A percentile compares a stretch with the other conserved stretches of the same genome.
phyloP scores from a whole-genome alignment of 2,888 invertebrate genomes.

The Pinctada fucata region DNA sequence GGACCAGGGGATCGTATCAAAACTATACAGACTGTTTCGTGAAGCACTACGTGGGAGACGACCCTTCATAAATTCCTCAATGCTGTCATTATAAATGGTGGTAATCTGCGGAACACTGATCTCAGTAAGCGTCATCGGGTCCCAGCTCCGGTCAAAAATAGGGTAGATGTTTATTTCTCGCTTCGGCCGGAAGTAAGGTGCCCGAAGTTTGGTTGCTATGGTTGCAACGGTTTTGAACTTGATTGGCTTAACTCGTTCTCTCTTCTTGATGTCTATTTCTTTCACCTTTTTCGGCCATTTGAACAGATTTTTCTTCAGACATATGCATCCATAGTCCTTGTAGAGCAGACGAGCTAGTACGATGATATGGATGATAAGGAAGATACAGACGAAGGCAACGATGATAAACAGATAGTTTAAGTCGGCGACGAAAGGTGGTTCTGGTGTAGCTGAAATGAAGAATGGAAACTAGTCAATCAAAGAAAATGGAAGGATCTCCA shows the following conservation, averaged over 20 bases:
- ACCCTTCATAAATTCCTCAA: slow-evolving; percentile 23
- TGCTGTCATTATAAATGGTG: slow-evolving; percentile 11
- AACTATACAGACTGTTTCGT: slow-evolving; percentile 16
- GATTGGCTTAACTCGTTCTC: slow-evolving; percentile 7
- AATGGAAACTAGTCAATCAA: neutral
- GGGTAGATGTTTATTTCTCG: slow-evolving; percentile 9
- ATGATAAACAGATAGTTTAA: slow-evolving; percentile 20
- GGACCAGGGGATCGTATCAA: slow-evolving; percentile 8
- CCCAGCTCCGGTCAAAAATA: slow-evolving; percentile 16
- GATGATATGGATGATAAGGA: neutral
- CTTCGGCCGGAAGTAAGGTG: slow-evolving; percentile 16
- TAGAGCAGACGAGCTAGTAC: neutral
- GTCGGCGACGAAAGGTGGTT: slow-evolving; percentile 20
- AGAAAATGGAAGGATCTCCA: too few relatives aligned
- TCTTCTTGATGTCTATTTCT: neutral
- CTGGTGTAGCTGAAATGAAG: slow-evolving; percentile 9
- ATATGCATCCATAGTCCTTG: neutral
- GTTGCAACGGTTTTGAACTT: neutral
- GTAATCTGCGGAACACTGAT: slow-evolving; percentile 11
- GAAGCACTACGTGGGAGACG: slow-evolving; percentile 3
- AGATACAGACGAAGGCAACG: neutral
- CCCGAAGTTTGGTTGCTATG: neutral
- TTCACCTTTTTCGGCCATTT: neutral
- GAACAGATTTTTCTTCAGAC: neutral
- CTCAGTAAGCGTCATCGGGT: neutral